phyloP scores from a whole-genome alignment of 2,113 vertebrate species.

The Hydropotes inermis region DNA sequence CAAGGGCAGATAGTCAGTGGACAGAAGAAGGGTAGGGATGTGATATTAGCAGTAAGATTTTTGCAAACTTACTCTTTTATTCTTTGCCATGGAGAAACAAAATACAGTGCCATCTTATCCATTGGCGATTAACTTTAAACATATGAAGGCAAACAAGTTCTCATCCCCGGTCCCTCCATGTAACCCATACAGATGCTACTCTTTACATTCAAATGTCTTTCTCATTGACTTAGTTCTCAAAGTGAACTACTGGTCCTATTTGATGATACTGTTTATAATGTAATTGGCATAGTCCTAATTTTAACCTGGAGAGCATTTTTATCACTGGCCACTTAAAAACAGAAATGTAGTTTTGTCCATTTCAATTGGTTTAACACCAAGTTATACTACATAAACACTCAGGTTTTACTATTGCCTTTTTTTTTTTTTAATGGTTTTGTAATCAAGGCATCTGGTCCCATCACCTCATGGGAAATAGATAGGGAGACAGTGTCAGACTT shows the following conservation, averaged over 20 bases:
- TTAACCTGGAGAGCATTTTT: neutral
- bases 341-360: neutral
- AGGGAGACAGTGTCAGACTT: too few relatives aligned
- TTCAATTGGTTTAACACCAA: neutral
- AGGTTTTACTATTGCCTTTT: neutral
- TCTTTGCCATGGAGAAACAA: neutral
- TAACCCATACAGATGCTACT: neutral
- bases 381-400: neutral
- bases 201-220: neutral
- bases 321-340: neutral
- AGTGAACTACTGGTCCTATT: neutral
- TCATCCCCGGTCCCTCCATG: neutral
- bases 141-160: neutral
- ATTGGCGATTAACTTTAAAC: neutral
- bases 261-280: neutral
- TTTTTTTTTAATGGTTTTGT: too few relatives aligned
- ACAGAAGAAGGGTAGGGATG: neutral
- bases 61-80: neutral
- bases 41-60: neutral
- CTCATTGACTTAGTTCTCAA: neutral
- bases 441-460: too few relatives aligned
- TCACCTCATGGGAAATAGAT: too few relatives aligned
- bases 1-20: rapidly evolving
- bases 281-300: neutral
- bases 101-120: neutral